A percentile compares a stretch with the other conserved stretches of the same genome.
Conservation (phyloP, 1,140 invertebrate genomes). For the Pectinophora gossypiella region DNA sequence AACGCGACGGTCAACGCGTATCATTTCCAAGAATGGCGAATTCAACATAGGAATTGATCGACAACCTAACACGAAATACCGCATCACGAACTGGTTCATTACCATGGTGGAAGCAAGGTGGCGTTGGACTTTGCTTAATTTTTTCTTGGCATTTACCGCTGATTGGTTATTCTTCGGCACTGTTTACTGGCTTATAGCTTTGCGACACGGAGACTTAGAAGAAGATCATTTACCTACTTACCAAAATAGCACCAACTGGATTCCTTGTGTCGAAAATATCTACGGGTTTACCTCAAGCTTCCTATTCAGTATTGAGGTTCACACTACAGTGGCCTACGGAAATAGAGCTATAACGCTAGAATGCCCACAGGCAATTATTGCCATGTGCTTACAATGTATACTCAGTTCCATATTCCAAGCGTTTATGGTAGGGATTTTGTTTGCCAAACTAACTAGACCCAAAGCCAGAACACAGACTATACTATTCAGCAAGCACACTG, state of each 20-base stretch:
- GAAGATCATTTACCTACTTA: conserved; percentile 78
- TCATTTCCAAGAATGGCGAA: conserved; percentile 93
- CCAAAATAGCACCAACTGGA: conserved; percentile 80
- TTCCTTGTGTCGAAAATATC: conserved; percentile 88
- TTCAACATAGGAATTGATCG: conserved; percentile 90
- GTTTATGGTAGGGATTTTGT: conserved; percentile 83
- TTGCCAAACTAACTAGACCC: conserved; percentile 95
- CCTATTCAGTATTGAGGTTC: conserved; percentile 92
- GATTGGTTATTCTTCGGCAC: conserved; percentile 93
- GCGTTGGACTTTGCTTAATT: conserved; percentile 96
- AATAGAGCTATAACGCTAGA: conserved; percentile 86
- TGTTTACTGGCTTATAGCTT: conserved; percentile 92
- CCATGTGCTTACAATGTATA: conserved; percentile 98
- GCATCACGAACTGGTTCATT: conserved; percentile 86
- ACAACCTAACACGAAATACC: conserved; percentile 83
- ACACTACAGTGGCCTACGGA: conserved; percentile 91
- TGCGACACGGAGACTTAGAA: conserved; percentile 91
- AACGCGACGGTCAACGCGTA: conserved; percentile 47
- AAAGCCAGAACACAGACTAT: conserved; percentile 95
- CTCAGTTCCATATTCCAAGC: conserved; percentile 92
- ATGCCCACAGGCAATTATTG: conserved; percentile 94
- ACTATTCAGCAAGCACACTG: conserved; percentile 91
- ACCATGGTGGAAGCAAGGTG: conserved; percentile 92
- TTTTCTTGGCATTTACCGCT: conserved; percentile 89
- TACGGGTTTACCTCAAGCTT: conserved; percentile 90